Base-by-base conservation (phyloP, 1,140 invertebrate genomes). In the Agrypnia vestita region DNA sequence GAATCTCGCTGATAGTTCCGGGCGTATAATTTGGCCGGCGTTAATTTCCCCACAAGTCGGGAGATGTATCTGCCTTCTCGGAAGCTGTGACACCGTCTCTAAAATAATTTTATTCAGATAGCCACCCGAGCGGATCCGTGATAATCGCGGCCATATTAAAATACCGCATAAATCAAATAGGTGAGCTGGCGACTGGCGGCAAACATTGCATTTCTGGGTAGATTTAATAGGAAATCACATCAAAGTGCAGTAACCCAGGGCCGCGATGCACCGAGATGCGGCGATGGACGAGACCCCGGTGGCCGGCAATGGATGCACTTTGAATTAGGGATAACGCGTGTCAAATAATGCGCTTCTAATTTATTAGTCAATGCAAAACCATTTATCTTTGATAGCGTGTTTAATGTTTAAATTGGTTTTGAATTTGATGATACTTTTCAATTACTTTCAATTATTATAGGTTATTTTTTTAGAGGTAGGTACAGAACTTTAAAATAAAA, bases 141-240 rank as follows among this genome's bases (percentile, higher is more conserved):
- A 47, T 71, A 49, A 71, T 49, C 47, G 62, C 67, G 13, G 21
- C 59, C 80, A 19, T 82, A 82, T 82, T 82, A 82, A 82, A 82
- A 82, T 82, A 69, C 80, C 80, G 21, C 80, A 72, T 82, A 79
- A 82, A 82, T 82, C 80, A 82, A 43, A 19, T 47, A 67, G 46
- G 69, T 55, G 71, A 74, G 76, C 64, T 81, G 76, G 25, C 25
- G 25, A 35, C 25, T 35, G 25, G 25, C 25, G 25, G 25, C 25
- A 35, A 59, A 55, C 44, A 67, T n/a, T 8, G 73, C 62, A 76
- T 78, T 78, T 76, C 80, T 76, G 72, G 15, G 71, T 25, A 61
- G 69, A 79, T 76, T 78, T 75, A 81, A 82, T 71, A 71, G 72
- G 67, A 82, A 82, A 76, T 82, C 77, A 82, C 77, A 76, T 82